Conservation (phyloP, 2,797 vertebrate species). For the Salarias fasciatus region DNA sequence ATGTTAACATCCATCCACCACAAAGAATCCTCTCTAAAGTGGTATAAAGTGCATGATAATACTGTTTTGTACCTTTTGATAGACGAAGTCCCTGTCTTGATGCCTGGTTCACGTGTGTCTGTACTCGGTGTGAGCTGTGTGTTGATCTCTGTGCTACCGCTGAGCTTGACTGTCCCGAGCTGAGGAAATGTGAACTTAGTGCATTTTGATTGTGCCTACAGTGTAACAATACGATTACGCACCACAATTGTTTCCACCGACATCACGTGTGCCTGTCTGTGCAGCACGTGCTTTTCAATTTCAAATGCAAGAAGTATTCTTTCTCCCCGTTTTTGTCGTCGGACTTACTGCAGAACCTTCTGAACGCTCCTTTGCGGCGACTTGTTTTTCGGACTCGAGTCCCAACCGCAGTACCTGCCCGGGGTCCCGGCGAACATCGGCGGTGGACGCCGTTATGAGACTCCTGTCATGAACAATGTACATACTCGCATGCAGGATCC, state of each 20-base stretch:
- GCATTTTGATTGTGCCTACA: constrained; percentile 78
- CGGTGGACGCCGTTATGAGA: constrained; percentile 43
- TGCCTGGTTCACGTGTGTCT: constrained; percentile 64
- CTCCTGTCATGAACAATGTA: constrained; percentile 55
- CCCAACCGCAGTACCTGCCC: constrained; percentile 48
- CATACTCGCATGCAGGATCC: constrained; percentile 52
- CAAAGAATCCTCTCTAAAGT: constrained; percentile 48
- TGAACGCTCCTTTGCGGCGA: constrained; percentile 49
- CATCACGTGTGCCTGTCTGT: constrained; percentile 79
- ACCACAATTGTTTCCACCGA: constrained; percentile 70
- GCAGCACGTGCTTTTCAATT: constrained; percentile 64
- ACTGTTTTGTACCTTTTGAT: constrained; percentile 70
- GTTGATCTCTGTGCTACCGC: constrained; percentile 57
- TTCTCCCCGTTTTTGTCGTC: constrained; percentile 3
- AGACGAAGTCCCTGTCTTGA: constrained; percentile 54
- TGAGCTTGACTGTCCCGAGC: constrained; percentile 63
- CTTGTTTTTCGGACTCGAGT: constrained; percentile 60
- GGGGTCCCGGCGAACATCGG: constrained; percentile 36
- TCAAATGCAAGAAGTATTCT: constrained; percentile 60
- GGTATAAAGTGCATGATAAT: constrained; percentile 71
- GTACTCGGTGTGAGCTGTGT: constrained; percentile 62
- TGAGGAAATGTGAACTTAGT: constrained; percentile 67
- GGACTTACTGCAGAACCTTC: constrained; percentile 51
- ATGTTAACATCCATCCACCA: constrained; percentile 45
- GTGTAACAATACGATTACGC: constrained; percentile 47